Evolutionary conservation across 2,888 invertebrate genomes (phyloP), one percentile per base, ranked within the genome.

Genomic region (Drosophila pseudotakahashii): DNA sequence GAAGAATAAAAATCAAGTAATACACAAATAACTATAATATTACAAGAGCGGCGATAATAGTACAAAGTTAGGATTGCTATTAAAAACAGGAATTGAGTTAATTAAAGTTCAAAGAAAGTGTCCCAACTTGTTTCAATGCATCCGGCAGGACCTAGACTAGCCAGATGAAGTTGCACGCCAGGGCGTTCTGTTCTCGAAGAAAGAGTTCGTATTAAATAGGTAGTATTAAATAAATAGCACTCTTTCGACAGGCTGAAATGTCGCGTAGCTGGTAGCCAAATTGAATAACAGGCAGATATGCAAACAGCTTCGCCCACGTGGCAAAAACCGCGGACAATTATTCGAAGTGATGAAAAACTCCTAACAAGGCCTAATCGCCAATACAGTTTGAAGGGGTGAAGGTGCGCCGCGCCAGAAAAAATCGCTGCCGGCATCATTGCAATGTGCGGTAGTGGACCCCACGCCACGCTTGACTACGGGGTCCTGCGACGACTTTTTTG

Each of bases 321-420:
- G 4, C 2, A 4, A 13, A 45, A 44, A 45, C n/a, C 45, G 26
- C 45, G 23, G 5, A 9, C 60, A 60, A 36, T 61, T 45, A 61
- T 42, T 45, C 19, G 36, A 30, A 11, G 19, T 36, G 30, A 13
- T 59, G 11, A 16, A 7, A 6, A 58, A 30, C 26, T 16, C 7
- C 7, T 4, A 60, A 60, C 59, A 36, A 36, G 26, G n/a, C 42
- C 44, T 44, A 60, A 59, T 45, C 36, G 44, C n/a, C 36, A 23
- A 37, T 37, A 3, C 13, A 7, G 47, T 48, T 44, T 23, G 10
- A 11, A 11, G 47, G 1, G 30, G 10, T n/a, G 30, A 14, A 26
- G 37, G 5, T 10, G n/a, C 4, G 10, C 4, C 13, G n/a, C 4
- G 10, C 4, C 13, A 11, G 30, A 36, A 57, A 14, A 55, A 57